Conservation (phyloP, 2,888 invertebrate genomes). For the Diabrotica balteata region DNA sequence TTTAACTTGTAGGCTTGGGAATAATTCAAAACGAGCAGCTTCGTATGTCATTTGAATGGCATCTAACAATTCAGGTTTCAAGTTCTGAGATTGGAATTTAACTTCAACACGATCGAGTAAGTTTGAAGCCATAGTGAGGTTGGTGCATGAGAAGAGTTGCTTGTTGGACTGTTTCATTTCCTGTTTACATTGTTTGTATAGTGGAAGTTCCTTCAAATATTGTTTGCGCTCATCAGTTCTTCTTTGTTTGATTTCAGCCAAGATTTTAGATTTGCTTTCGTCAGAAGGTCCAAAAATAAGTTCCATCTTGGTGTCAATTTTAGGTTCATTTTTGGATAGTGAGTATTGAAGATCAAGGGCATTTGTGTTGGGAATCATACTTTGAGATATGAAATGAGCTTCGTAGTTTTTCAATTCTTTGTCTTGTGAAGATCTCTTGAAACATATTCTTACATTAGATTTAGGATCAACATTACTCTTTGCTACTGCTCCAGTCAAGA, state of each 20-base stretch:
- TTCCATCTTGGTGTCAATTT: slow-evolving; percentile 62
- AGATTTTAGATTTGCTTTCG: slow-evolving; percentile 45
- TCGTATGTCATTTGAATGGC: slow-evolving; percentile 62
- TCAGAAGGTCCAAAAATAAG: slow-evolving; percentile 64
- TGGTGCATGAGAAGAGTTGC: slow-evolving; percentile 66
- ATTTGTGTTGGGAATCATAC: slow-evolving; percentile 64
- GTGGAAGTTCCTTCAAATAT: slow-evolving; percentile 60
- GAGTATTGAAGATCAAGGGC: slow-evolving; percentile 65
- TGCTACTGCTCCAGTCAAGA: slow-evolving; percentile 65
- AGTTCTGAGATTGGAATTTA: slow-evolving; percentile 63
- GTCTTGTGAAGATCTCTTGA: slow-evolving; percentile 55
- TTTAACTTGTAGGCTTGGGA: slow-evolving; percentile 60
- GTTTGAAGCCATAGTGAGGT: slow-evolving; percentile 64
- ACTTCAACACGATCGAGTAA: slow-evolving; percentile 64
- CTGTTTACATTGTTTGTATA: slow-evolving; percentile 62
- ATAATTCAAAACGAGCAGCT: slow-evolving; percentile 58
- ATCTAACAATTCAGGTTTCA: slow-evolving; percentile 60
- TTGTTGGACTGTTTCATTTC: slow-evolving; percentile 66
- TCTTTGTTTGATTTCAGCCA: slow-evolving; percentile 57
- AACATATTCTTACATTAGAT: slow-evolving; percentile 64
- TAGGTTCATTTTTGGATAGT: slow-evolving; percentile 62
- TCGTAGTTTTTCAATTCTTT: slow-evolving; percentile 58
- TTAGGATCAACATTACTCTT: slow-evolving; percentile 66
- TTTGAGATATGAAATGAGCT: slow-evolving; percentile 61
- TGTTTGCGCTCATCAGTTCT: slow-evolving; percentile 63